phyloP scores from a whole-genome alignment of 2,888 invertebrate species.

The Cremastinae sp. region DNA sequence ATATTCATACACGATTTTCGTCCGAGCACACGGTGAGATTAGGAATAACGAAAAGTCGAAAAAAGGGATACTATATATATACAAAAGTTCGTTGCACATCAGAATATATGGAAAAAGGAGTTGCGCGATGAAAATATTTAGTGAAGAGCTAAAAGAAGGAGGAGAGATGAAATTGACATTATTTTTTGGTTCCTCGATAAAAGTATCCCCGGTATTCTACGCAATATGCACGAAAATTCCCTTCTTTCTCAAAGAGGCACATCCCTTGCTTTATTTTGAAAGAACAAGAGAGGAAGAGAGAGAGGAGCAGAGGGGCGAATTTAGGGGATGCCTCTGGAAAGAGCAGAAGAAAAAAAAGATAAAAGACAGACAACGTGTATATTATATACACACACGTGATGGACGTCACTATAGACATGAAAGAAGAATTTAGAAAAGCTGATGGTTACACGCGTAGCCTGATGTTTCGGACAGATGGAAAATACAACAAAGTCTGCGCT shows the following conservation, averaged over 20 bases:
- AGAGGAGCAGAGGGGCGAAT: not conserved
- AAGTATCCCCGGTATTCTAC: conserved; percentile 33
- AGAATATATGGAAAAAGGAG: not conserved
- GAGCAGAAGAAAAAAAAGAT: no score
- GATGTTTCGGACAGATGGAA: no score
- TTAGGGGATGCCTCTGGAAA: not conserved
- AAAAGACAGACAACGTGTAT: no score
- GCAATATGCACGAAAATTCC: conserved; percentile 9
- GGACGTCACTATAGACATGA: not conserved
- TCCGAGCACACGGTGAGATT: no score
- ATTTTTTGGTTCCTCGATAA: conserved; percentile 34
- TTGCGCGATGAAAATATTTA: not conserved
- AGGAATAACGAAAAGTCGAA: no score
- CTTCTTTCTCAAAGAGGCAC: not conserved
- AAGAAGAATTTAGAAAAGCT: not conserved
- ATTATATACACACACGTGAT: not conserved
- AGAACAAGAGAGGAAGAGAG: conserved; percentile 18
- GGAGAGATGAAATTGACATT: conserved; percentile 2
- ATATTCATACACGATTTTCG: not conserved
- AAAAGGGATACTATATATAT: no score
- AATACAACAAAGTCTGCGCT: not conserved
- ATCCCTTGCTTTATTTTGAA: conserved; percentile 36
- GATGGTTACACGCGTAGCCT: not conserved
- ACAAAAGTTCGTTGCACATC: no score
- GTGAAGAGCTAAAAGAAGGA: conserved; percentile 3